Base-by-base conservation (phyloP, 1,140 invertebrate species). In the Dendrolimus kikuchii region DNA sequence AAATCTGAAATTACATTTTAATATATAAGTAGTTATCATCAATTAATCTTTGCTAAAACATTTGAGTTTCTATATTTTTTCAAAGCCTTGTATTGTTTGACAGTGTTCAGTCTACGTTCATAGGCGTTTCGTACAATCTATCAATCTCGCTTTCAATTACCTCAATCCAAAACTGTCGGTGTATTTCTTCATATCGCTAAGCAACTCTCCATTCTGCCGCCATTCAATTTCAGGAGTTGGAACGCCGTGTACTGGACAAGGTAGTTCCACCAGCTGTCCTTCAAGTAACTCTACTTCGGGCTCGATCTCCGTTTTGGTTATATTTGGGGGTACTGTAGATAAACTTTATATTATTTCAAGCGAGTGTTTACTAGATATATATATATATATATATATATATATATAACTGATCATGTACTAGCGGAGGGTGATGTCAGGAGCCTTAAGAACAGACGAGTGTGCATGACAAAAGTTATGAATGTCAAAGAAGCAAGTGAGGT, bases 241-340 rank as follows among this genome's bases (percentile, higher is more conserved):
- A 0, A 60, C 6, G 0, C 77, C 79, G 0, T 6, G 4, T 0
- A 53, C 68, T 0, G 9, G 7, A 46, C 81, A 85, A 0, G 71
- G 66, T 4, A 85, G 53, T 44, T 78, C 66, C n/a, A 82, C 79
- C 4, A 78, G 41, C 7, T 78, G 66, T 0, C 81, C 81, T 58
- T 85, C 79, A 9, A 77, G 3, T 7, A 71, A 65, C 46, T 77
- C 60, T 10, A 66, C 8, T 41, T 60, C 52, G 0, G 57, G 36
- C 6, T 64, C 63, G 0, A 40, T 44, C 4, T 37, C 38, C 4
- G 57, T 38, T 5, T 49, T 37, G 1, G 45, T 36, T 52, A 83
- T 78, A 53, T 47, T 58, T 41, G 80, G 76, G 4, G 60, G 37
- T 7, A 62, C 80, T 83, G 57, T 0, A 55, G 2, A 7, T 7